Evolutionary conservation across 2,888 invertebrate species (phyloP), one percentile per base, ranked within the genome.

Genomic region (Drosophila subquinaria): DNA sequence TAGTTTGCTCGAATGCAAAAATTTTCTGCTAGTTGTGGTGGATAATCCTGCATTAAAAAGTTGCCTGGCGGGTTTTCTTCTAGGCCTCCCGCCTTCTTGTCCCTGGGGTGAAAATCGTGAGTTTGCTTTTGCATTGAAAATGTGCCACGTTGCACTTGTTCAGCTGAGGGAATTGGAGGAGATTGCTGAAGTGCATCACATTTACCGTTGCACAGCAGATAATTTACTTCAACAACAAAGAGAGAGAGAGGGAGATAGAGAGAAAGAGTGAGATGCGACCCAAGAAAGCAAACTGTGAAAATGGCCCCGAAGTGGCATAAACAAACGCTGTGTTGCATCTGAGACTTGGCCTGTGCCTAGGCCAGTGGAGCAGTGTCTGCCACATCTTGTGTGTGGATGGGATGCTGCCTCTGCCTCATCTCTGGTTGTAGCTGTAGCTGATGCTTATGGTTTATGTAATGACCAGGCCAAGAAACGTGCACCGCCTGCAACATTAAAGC

Each of bases 101-200:
- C 61, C 65, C 78, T 72, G 82, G 87, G 87, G 87, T 84, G 87
- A 87, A 84, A 84, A 84, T 84, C 84, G 84, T 84, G 87, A 84
- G 84, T 76, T 70, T 63, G 66, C 69, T 57, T 67, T 56, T 73
- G 70, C 71, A 70, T 62, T 75, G 75, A 80, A 85, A 85, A 80
- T 85, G 85, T 87, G 85, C 85, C 88, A 85, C 82, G 88, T 79
- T 85, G 88, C 85, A 85, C 85, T 85, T 85, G 85, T 82, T 79
- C 64, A 50, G 59, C 69, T 35, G 51, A 71, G 76, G 73, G 77
- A 77, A 77, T 69, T 63, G 72, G 69, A 47, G 60, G 62, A 64
- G 68, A 62, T 72, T 65, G 70, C 57, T 62, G 67, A 62, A 77
- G 76, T 73, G 76, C 76, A 55, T 66, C 64, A 62, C 75, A 62